These are phyloP conservation scores for Siniperca scherzeri DNA, from an alignment of 2,797 vertebrate genomes.

Conservation along the genomic window DNA sequence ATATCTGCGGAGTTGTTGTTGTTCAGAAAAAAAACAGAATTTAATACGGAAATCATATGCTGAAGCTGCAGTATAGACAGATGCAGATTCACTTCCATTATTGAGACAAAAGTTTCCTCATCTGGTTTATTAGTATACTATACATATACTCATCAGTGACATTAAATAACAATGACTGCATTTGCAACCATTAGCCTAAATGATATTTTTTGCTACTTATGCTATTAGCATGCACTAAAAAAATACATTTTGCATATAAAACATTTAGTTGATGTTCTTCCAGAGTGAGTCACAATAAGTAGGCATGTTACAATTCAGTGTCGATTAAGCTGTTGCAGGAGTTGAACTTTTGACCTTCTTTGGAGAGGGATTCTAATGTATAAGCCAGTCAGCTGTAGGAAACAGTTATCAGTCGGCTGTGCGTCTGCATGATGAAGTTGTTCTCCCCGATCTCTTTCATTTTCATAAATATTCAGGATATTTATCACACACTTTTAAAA, in stretches of 20 bases:
- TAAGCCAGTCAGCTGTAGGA: slow-evolving; percentile 59
- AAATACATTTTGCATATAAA: slow-evolving; percentile 56
- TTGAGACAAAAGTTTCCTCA: slow-evolving; percentile 49
- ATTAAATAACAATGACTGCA: slow-evolving; percentile 71
- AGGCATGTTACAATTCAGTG: slow-evolving; percentile 34
- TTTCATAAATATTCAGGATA: slow-evolving; percentile 75
- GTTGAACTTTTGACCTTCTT: slow-evolving; percentile 70
- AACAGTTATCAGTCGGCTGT: slow-evolving; percentile 57
- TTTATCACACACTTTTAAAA: slow-evolving; percentile 67
- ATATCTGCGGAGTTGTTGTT: slow-evolving; percentile 11
- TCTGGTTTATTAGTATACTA: slow-evolving; percentile 52
- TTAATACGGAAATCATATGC: slow-evolving; percentile 3
- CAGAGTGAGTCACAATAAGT: slow-evolving; percentile 43
- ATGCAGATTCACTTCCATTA: slow-evolving; percentile 46
- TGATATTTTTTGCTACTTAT: slow-evolving; percentile 67
- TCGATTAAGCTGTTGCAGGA: slow-evolving; percentile 39
- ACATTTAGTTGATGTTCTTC: slow-evolving; percentile 64
- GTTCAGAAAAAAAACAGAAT: not conserved
- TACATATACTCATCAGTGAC: slow-evolving; percentile 63
- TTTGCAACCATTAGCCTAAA: slow-evolving; percentile 71
- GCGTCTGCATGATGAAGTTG: slow-evolving; percentile 51
- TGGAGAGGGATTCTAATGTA: slow-evolving; percentile 53
- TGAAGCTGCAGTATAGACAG: slow-evolving; percentile 23
- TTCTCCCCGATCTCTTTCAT: slow-evolving; percentile 59
- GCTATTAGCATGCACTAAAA: slow-evolving; percentile 63